Percentiles rank a stretch among this genome's conserved stretches.
phyloP scores from a whole-genome alignment of 2,888 invertebrate genomes.

The Galerucella pusilla region DNA sequence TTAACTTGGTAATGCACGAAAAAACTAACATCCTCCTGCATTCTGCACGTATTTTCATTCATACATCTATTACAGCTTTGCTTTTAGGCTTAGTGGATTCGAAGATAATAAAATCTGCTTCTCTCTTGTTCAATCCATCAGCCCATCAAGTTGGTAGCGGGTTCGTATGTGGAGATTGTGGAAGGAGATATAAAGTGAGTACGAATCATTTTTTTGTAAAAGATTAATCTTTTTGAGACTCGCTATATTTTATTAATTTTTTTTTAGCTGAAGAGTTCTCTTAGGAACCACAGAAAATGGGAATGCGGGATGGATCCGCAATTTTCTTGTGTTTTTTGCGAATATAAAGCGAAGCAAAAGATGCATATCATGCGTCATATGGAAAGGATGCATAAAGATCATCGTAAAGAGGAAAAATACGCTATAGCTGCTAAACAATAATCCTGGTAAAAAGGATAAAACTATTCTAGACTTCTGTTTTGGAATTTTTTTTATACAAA shows the following conservation, averaged over 20 bases:
- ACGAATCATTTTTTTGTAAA: slow-evolving; percentile 72
- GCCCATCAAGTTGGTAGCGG: slow-evolving; percentile 52
- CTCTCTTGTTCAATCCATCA: slow-evolving; percentile 29
- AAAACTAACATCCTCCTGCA: background rate
- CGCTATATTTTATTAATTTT: slow-evolving; percentile 70
- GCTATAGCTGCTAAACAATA: no score
- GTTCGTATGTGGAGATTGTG: slow-evolving; percentile 84
- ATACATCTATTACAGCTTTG: background rate
- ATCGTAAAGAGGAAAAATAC: no score
- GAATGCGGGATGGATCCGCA: slow-evolving; percentile 51
- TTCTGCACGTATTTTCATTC: background rate
- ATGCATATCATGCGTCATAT: slow-evolving; percentile 48
- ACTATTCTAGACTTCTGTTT: no score
- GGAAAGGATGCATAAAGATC: slow-evolving; percentile 60
- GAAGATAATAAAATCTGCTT: slow-evolving; percentile 37
- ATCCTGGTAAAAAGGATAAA: no score
- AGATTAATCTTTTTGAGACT: slow-evolving; percentile 66
- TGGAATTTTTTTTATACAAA: no score
- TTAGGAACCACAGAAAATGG: slow-evolving; percentile 50
- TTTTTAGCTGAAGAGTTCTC: slow-evolving; percentile 45
- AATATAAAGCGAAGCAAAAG: slow-evolving; percentile 50
- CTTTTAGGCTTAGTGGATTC: slow-evolving; percentile 16
- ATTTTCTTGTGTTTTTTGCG: slow-evolving; percentile 49
- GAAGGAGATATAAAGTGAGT: slow-evolving; percentile 75
- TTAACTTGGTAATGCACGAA: background rate